Base-by-base conservation (phyloP, 2,888 invertebrate species). In the Dasysyrphus albostriatus region DNA sequence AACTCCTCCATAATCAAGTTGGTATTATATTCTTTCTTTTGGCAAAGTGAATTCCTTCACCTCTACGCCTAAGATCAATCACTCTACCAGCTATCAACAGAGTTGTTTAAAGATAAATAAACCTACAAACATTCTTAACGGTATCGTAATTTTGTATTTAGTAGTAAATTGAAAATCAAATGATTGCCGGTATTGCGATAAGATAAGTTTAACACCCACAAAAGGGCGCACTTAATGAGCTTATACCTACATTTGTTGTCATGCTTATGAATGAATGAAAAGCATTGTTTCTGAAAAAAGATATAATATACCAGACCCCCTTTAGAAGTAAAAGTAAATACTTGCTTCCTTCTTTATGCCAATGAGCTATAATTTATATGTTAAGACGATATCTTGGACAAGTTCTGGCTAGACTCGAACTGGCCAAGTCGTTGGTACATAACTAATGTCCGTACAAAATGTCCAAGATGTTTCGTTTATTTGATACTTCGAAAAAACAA, bases 181-280 rank as follows among this genome's bases (percentile, higher is more conserved):
- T 56, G 44, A 82, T 77, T 76, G 49, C 34, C 72, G 61, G 51
- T 65, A n/a, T 61, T 3, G 39, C 63, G 83, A 83, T 83, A 75
- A 79, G 75, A 79, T 79, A 74, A 32, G 32, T 37, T 51, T 16
- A 16, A 77, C 82, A 54, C 58, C 77, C 49, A 77, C 70, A 54
- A 78, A 51, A 74, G 37, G 19, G 51, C 42, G 39, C 56, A n/a
- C 59, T 75, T 83, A 70, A 14, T 42, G 12, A 42, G 3, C 39
- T 44, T 9, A 14, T 2, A 34, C 63, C 32, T 61, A 61, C 67
- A 34, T n/a, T 34, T 34, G 54, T 5, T 34, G 42, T 54, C 32
- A 10, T 39, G 29, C n/a, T 2, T 32, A 32, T 7, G 7, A 12
- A 80, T 80, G 72, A 84, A 84, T 80, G 76, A 39, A 67, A 44